Evolutionary conservation across 2,888 invertebrate genomes (phyloP).

Genomic region (Drosophila nigricruria): DNA sequence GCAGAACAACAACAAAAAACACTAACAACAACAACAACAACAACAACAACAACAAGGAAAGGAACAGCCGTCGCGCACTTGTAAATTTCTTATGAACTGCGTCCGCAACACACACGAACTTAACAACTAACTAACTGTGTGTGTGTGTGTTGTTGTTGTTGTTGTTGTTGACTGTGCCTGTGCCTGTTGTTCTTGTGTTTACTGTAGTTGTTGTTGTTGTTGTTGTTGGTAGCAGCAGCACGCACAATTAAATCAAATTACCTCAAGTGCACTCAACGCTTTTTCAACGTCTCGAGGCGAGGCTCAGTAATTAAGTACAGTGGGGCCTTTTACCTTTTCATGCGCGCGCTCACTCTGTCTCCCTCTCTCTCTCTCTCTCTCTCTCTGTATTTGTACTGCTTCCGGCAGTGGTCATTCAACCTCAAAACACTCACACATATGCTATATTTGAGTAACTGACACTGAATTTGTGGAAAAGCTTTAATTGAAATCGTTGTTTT

Average conservation of each 20-base stretch:
- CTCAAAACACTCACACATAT: slow-evolving; percentile 12
- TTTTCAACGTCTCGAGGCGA: slow-evolving; percentile 53
- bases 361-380: background rate
- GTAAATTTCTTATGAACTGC: slow-evolving; percentile 68
- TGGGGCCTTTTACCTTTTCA: slow-evolving; percentile 7
- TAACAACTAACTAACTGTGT: slow-evolving; percentile 20
- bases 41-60: background rate
- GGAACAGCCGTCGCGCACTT: slow-evolving; percentile 47
- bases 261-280: slow-evolving; percentile 73
- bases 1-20: background rate
- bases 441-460: slow-evolving; percentile 22
- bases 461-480: slow-evolving; percentile 24
- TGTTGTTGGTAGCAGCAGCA: slow-evolving; percentile 41
- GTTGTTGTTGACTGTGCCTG: background rate
- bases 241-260: slow-evolving; percentile 82
- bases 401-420: slow-evolving; percentile 60
- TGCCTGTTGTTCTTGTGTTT: slow-evolving; percentile 5
- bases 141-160: slow-evolving; percentile 1
- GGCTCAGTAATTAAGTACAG: slow-evolving; percentile 68
- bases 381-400: slow-evolving; percentile 28
- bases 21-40: background rate
- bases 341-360: background rate
- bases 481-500: slow-evolving; percentile 61
- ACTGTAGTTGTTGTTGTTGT: slow-evolving; percentile 5
- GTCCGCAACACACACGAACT: slow-evolving; percentile 38